Percentiles rank a stretch among this genome's conserved stretches.
Conservation (phyloP, 2,797 vertebrate species). For the Dallia pectoralis region DNA sequence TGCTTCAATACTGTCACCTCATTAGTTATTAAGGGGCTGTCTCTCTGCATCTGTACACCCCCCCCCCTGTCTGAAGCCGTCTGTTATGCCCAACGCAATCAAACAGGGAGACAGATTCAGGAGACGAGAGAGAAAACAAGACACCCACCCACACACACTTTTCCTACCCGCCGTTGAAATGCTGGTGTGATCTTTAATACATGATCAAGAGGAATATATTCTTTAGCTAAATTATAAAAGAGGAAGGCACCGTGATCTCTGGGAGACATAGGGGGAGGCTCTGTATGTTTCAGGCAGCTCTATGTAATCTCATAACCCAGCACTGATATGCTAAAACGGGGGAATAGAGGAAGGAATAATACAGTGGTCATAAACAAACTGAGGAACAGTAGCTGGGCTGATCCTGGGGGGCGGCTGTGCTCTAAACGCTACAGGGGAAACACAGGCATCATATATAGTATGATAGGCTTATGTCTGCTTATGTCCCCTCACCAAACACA, state of each 20-base stretch:
- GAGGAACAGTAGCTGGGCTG: background rate
- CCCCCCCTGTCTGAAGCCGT: background rate
- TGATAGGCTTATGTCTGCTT: background rate
- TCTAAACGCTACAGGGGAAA: conserved; percentile 6
- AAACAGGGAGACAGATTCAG: conserved; percentile 4
- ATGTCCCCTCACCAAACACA: background rate
- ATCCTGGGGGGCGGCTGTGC: conserved; percentile 8
- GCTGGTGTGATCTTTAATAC: conserved; percentile 13
- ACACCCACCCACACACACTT: background rate
- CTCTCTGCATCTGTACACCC: background rate
- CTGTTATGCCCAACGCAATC: background rate
- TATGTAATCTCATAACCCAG: background rate
- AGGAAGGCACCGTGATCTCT: background rate
- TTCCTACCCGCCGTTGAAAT: background rate
- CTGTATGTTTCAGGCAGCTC: background rate
- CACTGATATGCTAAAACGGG: conserved; percentile 1
- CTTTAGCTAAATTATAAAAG: conserved; percentile 19
- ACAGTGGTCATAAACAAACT: background rate
- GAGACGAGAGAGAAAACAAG: background rate
- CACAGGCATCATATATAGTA: background rate
- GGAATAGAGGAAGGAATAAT: background rate
- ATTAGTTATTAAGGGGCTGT: background rate
- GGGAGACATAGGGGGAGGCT: background rate
- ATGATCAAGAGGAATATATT: conserved; percentile 10
- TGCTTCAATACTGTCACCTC: background rate